These are phyloP conservation scores for Cuculus canorus DNA, from an alignment of 2,797 vertebrate species.

Conservation along the genomic window DNA sequence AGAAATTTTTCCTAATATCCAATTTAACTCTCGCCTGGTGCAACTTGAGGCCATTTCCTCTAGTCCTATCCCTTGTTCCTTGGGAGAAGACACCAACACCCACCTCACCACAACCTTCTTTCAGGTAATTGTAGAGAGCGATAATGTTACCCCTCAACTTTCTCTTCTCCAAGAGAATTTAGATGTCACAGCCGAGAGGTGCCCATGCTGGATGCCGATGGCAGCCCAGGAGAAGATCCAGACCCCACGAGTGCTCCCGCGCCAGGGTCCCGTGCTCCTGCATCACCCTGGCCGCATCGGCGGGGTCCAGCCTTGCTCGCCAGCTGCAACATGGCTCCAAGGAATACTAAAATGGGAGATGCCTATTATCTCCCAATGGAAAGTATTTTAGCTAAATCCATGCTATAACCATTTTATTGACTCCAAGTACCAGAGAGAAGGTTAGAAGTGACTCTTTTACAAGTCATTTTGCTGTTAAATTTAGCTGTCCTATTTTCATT, in stretches of 20 bases:
- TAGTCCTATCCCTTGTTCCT: too few relatives aligned
- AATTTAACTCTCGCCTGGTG: too few relatives aligned
- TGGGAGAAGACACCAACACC: too few relatives aligned
- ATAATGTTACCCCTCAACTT: too few relatives aligned
- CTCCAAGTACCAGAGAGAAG: slow-evolving; percentile 41
- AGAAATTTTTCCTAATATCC: too few relatives aligned
- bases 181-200: not conserved
- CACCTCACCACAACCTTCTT: too few relatives aligned
- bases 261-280: not conserved
- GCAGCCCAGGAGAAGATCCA: not conserved
- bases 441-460: slow-evolving; percentile 65
- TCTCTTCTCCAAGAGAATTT: too few relatives aligned
- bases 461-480: slow-evolving; percentile 72
- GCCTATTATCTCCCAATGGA: slow-evolving; percentile 6
- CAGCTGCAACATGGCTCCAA: not conserved
- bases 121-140: too few relatives aligned
- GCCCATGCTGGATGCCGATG: not conserved
- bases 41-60: too few relatives aligned
- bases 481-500: slow-evolving; percentile 74
- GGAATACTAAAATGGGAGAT: not conserved
- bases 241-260: accelerated
- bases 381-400: slow-evolving; percentile 60
- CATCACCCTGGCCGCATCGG: accelerated
- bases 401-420: slow-evolving; percentile 61
- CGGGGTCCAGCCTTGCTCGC: accelerated